phyloP scores from a whole-genome alignment of 30 jellyfish, hydroid and myxozoan species.

The Aurelia aurita complex sp. Pacific region DNA sequence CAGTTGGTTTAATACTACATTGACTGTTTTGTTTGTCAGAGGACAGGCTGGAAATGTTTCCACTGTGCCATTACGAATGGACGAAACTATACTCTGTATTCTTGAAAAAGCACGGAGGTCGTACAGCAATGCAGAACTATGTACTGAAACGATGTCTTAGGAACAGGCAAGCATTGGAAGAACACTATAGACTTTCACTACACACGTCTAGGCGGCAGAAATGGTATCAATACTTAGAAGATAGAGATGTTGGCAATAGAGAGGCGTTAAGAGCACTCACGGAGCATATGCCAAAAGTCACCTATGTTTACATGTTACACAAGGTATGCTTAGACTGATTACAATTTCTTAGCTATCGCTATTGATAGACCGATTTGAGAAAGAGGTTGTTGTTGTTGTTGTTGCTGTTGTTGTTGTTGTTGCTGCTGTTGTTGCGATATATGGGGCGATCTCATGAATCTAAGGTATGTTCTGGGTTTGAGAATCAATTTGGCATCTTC shows the following conservation, averaged over 20 bases:
- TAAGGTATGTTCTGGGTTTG: no score
- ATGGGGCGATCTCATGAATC: no score
- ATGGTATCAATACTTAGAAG: constrained; percentile 94
- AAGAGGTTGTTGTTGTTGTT: background rate
- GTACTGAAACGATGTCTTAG: constrained; percentile 90
- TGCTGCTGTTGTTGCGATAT: no score
- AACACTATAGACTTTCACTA: constrained; percentile 86
- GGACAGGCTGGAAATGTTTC: constrained; percentile 88
- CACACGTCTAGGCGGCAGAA: constrained; percentile 95
- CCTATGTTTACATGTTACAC: constrained; percentile 87
- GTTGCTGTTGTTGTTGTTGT: no score
- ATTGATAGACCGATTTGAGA: no score
- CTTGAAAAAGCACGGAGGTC: constrained; percentile 85
- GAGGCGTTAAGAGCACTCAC: constrained; percentile 92
- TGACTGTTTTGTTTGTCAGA: constrained; percentile 8
- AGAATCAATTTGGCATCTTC: no score
- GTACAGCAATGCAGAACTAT: constrained; percentile 82
- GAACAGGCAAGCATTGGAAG: constrained; percentile 95
- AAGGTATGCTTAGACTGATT: constrained; percentile 47
- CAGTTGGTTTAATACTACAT: background rate
- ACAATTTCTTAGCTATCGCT: no score
- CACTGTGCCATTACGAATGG: constrained; percentile 98
- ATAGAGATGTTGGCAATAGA: constrained; percentile 90
- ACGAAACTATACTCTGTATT: constrained; percentile 81
- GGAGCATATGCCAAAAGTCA: constrained; percentile 96